A percentile compares a stretch with the other conserved stretches of the same genome.
Evolutionary conservation across 2,888 invertebrate genomes (phyloP).

Genomic region (Himalopsyche kuldschensis): DNA sequence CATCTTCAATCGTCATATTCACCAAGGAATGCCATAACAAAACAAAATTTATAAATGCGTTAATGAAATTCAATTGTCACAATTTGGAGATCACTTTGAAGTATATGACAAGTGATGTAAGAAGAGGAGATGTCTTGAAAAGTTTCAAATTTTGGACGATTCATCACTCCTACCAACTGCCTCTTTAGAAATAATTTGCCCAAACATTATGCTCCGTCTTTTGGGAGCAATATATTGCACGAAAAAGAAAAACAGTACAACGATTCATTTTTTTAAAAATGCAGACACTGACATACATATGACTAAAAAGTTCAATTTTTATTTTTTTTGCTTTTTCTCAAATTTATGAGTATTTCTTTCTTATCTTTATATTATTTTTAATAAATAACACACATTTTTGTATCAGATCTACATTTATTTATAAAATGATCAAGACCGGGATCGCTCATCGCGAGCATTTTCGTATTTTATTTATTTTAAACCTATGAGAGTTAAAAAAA

Average conservation of each 20-base stretch:
- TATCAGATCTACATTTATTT: no score
- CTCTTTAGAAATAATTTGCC: not conserved
- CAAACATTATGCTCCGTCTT: not conserved
- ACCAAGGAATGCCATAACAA: not conserved
- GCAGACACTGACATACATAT: no score
- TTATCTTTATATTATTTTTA: no score
- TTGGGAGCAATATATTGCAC: not conserved
- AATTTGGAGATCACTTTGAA: slow-evolving; percentile 2
- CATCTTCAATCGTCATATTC: not conserved
- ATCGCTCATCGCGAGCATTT: no score
- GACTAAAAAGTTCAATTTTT: no score
- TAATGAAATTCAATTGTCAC: slow-evolving; percentile 5
- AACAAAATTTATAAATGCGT: not conserved
- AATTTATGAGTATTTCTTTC: no score
- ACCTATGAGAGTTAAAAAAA: no score
- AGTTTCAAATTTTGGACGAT: not conserved
- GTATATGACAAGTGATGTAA: not conserved
- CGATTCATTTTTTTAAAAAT: no score
- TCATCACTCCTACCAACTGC: not conserved
- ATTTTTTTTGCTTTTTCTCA: no score
- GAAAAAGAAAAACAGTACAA: not conserved
- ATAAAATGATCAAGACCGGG: no score
- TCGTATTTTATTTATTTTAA: no score
- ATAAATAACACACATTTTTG: no score
- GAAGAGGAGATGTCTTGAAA: not conserved